Evolutionary conservation across 2,113 vertebrate species (phyloP).

Genomic region (Psilopogon haemacephalus): DNA sequence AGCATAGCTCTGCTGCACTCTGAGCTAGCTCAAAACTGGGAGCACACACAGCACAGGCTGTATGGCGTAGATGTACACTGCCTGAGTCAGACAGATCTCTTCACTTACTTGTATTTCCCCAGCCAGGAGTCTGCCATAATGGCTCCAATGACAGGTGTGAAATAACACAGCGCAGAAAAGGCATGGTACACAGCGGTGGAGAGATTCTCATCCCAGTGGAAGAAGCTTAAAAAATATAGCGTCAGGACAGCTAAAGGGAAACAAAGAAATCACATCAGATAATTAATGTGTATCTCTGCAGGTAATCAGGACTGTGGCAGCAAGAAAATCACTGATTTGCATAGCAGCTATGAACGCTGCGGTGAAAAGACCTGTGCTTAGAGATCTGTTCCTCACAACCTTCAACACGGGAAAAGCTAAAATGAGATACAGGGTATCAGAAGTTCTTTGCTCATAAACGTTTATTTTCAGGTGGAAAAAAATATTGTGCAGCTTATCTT

Average conservation of each 20-base stretch:
- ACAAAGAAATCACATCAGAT: constrained; percentile 15
- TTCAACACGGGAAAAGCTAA: not conserved
- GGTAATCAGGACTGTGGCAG: not conserved
- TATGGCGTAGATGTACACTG: not conserved
- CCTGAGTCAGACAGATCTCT: not conserved
- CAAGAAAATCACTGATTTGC: not conserved
- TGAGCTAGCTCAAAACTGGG: not conserved
- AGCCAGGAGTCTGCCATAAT: constrained; percentile 96
- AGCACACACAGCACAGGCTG: not conserved
- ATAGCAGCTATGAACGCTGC: not conserved
- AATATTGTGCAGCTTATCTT: constrained; percentile 10
- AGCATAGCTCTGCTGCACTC: not conserved
- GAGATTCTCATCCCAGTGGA: constrained; percentile 89
- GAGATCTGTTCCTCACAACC: not conserved
- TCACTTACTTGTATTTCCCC: constrained; percentile 92
- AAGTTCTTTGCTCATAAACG: not conserved
- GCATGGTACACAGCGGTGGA: constrained; percentile 95
- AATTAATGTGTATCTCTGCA: not conserved
- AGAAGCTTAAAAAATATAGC: constrained; percentile 91
- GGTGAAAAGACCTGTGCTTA: not conserved
- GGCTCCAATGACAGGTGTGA: constrained; percentile 93
- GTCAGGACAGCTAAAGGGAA: constrained; percentile 87
- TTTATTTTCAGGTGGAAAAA: not conserved
- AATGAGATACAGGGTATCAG: not conserved
- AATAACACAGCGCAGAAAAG: constrained; percentile 93